Evolutionary conservation across 2,797 vertebrate species (phyloP).

Genomic region (Falco berigora): DNA sequence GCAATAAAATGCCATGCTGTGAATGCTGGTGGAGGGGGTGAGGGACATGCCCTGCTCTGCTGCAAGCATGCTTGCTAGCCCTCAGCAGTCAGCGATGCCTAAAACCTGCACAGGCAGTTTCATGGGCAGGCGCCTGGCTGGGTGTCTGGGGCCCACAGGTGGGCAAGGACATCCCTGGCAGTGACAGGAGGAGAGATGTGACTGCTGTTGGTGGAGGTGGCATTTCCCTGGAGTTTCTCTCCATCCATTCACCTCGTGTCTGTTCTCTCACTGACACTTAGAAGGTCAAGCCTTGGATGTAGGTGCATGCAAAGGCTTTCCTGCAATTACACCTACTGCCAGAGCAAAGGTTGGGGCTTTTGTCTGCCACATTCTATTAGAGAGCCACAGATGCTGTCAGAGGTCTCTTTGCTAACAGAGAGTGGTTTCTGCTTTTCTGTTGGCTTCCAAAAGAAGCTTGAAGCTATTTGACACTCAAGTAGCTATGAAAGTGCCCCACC

Average conservation of each 20-base stretch:
- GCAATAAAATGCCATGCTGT: rapidly evolving
- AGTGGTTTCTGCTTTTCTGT: neutral
- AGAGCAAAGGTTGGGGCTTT: neutral
- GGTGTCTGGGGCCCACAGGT: no score
- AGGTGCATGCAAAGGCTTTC: neutral
- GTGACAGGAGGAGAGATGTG: neutral
- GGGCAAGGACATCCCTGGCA: neutral
- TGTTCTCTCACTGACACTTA: neutral
- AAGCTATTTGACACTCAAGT: neutral
- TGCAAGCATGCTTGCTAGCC: neutral
- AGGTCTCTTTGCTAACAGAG: neutral
- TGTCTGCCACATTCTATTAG: neutral
- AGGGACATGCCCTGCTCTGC: rapidly evolving
- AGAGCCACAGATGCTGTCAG: neutral
- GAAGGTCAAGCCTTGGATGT: neutral
- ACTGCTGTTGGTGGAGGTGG: neutral
- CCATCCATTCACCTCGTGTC: rapidly evolving
- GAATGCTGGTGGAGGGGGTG: neutral
- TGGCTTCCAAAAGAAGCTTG: neutral
- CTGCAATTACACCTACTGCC: neutral
- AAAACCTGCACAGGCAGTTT: neutral
- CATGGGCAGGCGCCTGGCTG: rapidly evolving
- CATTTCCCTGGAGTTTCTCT: neutral
- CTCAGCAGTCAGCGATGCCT: neutral
- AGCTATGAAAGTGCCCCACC: neutral